Conservation (phyloP, 1,140 invertebrate species). For the Cotesia chilonis region DNA sequence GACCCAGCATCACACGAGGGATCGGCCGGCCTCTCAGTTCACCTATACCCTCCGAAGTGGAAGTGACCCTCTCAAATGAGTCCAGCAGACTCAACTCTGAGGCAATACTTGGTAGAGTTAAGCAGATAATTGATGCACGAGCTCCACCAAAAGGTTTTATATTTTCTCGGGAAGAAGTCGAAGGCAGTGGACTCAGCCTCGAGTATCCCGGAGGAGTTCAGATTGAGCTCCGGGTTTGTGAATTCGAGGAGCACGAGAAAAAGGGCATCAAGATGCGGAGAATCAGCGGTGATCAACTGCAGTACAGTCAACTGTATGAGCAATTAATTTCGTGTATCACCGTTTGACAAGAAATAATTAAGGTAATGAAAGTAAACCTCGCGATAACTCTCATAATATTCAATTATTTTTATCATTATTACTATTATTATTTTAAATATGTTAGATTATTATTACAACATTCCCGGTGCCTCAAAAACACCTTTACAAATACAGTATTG, state of each 20-base stretch:
- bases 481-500: slow-evolving; percentile 55
- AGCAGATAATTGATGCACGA: slow-evolving; percentile 81
- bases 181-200: slow-evolving; percentile 68
- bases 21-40: slow-evolving; percentile 70
- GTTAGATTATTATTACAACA: slow-evolving; percentile 53
- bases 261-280: slow-evolving; percentile 89
- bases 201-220: slow-evolving; percentile 87
- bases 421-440: slow-evolving; percentile 37
- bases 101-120: slow-evolving; percentile 83
- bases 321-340: slow-evolving; percentile 89
- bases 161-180: slow-evolving; percentile 63
- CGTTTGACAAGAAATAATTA: slow-evolving; percentile 69
- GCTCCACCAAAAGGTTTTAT: slow-evolving; percentile 80
- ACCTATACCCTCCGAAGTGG: slow-evolving; percentile 66
- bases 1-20: slow-evolving; percentile 81
- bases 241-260: slow-evolving; percentile 76
- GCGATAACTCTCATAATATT: slow-evolving; percentile 19
- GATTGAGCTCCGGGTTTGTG: slow-evolving; percentile 85
- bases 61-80: slow-evolving; percentile 80
- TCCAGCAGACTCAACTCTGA: slow-evolving; percentile 80
- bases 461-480: slow-evolving; percentile 58
- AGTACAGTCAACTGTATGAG: slow-evolving; percentile 90
- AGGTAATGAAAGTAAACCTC: slow-evolving; percentile 35
- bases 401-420: slow-evolving; percentile 40
- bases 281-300: slow-evolving; percentile 89